Base-by-base conservation (phyloP, 2,113 vertebrate genomes). In the Hemiprocne comata region DNA sequence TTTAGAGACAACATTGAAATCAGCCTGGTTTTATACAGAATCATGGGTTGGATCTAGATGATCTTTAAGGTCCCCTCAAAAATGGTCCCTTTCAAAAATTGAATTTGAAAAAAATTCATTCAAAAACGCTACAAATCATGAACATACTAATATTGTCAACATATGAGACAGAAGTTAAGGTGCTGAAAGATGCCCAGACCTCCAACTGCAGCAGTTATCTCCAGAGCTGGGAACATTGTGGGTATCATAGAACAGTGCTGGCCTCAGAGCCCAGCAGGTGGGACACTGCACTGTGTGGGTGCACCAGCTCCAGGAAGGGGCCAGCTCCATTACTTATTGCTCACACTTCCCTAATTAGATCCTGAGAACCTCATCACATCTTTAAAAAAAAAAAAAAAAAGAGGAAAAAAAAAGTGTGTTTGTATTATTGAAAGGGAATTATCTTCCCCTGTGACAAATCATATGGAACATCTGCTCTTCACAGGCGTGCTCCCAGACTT, bases 281-380 rank as follows among this genome's bases (percentile, higher is more conserved):
- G 71, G 42, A 82, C 60, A 8, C 38, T 54, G 57, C 53, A 10
- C 24, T 1, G 0, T 0, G 0, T 23, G 17, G 11, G 17, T 55
- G 40, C 75, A 24, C 8, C 85, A 60, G 24, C 34, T 17, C 62
- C 21, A 11, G 60, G 25, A 72, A 50, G 28, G 48, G 64, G 31
- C 31, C 80, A 67, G 46, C 36, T 44, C 44, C 19, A 2, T 24
- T 33, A 50, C 34, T 57, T 40, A 17, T 10, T 15, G 51, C 36
- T 50, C 12, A 11, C 12, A 0, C 11, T 29, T 33, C 23, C 26
- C 16, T n/a, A 3, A 44, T 25, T 10, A 23, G 13, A 23, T 3
- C 19, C 48, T 18, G 16, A 77, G 46, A 70, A 48, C 17, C 33
- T 58, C 25, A 19, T 24, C 51, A 54, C 10, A 12, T 40, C 13